These are phyloP conservation scores for Kryptolebias marmoratus DNA, from an alignment of 2,113 vertebrate species.

Conservation along the genomic window DNA sequence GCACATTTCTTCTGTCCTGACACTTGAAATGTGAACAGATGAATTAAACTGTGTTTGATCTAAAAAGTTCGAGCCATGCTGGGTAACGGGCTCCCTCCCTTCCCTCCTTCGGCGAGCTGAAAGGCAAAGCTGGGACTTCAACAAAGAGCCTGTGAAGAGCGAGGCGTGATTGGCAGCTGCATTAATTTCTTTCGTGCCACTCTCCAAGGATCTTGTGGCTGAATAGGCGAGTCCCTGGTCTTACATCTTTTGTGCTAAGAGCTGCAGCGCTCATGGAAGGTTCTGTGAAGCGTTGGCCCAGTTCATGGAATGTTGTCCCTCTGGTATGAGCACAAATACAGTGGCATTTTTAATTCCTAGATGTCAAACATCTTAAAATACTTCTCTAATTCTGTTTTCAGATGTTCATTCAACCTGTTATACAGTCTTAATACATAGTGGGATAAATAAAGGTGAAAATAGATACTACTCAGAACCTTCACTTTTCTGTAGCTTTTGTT, in stretches of 20 bases:
- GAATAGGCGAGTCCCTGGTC: constrained; percentile 55
- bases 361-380: not conserved
- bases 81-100: constrained; percentile 16
- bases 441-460: no score
- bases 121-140: constrained; percentile 60
- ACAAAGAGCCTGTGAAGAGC: constrained; percentile 64
- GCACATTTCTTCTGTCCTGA: not conserved
- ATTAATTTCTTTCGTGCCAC: constrained; percentile 74
- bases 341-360: not conserved
- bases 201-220: constrained; percentile 54
- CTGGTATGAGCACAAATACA: constrained; percentile 6
- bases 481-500: no score
- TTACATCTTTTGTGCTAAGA: constrained; percentile 58
- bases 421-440: no score
- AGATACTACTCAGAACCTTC: no score
- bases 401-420: no score
- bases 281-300: constrained; percentile 22
- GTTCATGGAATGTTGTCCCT: constrained; percentile 16
- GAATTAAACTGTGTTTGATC: constrained; percentile 5
- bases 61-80: constrained; percentile 20
- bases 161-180: constrained; percentile 75
- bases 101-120: constrained; percentile 56
- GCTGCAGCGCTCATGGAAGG: constrained; percentile 21
- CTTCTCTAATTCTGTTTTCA: no score
- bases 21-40: constrained; percentile 6